Percentiles rank a stretch among this genome's conserved stretches.
Evolutionary conservation across 1,140 invertebrate species (phyloP).

Genomic region (Pogonus chalceus): DNA sequence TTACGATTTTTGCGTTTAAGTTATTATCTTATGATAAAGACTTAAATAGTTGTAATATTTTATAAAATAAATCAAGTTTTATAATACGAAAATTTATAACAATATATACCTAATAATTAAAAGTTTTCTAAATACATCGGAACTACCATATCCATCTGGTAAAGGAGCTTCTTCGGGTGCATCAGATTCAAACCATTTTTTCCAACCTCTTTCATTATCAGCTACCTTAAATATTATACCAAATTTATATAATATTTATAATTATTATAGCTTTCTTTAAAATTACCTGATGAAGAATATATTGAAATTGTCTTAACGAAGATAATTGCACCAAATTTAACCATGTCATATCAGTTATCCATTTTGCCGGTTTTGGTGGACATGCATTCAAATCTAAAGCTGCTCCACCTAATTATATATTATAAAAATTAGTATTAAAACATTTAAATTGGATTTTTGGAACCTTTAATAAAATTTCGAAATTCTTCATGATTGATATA

Average conservation of each 20-base stretch:
- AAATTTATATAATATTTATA: conserved; percentile 46
- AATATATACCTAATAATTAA: conserved; percentile 68
- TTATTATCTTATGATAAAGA: no score
- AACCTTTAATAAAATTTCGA: conserved; percentile 92
- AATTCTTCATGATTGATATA: conserved; percentile 86
- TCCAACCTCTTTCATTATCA: conserved; percentile 68
- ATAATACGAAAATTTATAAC: no score
- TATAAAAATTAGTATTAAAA: not conserved
- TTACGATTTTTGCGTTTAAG: no score
- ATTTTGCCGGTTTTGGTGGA: conserved; percentile 82
- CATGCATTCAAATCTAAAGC: conserved; percentile 90
- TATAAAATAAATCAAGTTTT: no score
- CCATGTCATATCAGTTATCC: conserved; percentile 96
- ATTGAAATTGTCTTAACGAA: conserved; percentile 57
- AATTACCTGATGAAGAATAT: conserved; percentile 57
- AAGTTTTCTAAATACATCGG: conserved; percentile 72
- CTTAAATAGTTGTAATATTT: no score
- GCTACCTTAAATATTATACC: conserved; percentile 33
- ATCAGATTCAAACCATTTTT: conserved; percentile 77
- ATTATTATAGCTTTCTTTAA: conserved; percentile 65
- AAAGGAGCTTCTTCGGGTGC: conserved; percentile 74
- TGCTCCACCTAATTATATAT: conserved; percentile 55
- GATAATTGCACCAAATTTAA: conserved; percentile 85
- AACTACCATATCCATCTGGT: conserved; percentile 63
- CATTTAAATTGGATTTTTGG: conserved; percentile 25